Percentiles rank a stretch among this genome's conserved stretches.
phyloP scores from a whole-genome alignment of 2,113 vertebrate genomes.

The Rhombomys opimus region DNA sequence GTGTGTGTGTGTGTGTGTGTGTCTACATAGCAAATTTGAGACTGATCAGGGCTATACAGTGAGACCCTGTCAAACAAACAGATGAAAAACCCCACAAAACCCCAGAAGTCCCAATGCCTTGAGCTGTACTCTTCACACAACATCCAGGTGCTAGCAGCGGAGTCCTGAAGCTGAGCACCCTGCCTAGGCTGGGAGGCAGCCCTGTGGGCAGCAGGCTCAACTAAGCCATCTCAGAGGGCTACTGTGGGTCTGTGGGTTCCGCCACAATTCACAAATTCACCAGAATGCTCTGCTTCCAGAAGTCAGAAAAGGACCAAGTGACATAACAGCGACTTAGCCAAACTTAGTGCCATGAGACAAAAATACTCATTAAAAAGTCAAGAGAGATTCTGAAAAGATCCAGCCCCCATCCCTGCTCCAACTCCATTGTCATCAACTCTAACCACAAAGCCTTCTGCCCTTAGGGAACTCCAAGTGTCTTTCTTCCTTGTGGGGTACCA shows the following conservation, averaged over 20 bases:
- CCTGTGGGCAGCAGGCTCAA: neutral
- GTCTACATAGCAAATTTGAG: neutral
- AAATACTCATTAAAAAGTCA: slow-evolving; percentile 25
- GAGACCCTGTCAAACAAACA: neutral
- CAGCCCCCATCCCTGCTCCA: neutral
- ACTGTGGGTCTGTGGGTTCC: neutral
- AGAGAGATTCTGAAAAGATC: slow-evolving; percentile 56
- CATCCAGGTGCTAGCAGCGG: neutral
- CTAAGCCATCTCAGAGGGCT: neutral
- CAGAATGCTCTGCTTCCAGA: neutral
- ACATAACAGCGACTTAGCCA: neutral
- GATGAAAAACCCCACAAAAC: neutral
- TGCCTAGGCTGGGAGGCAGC: neutral
- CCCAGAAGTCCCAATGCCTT: neutral
- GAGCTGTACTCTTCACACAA: neutral
- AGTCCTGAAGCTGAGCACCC: accelerated
- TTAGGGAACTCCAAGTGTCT: slow-evolving; percentile 38
- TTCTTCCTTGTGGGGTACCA: slow-evolving; percentile 65
- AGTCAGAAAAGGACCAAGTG: neutral
- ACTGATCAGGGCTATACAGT: neutral
- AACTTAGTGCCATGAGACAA: neutral
- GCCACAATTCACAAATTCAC: neutral
- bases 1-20: too few relatives aligned
- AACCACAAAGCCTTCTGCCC: slow-evolving; percentile 63
- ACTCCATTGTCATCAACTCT: slow-evolving; percentile 59